A percentile compares a stretch with the other conserved stretches of the same genome.
Conservation (phyloP, 2,797 vertebrate species). For the Enteromius radiatus region DNA sequence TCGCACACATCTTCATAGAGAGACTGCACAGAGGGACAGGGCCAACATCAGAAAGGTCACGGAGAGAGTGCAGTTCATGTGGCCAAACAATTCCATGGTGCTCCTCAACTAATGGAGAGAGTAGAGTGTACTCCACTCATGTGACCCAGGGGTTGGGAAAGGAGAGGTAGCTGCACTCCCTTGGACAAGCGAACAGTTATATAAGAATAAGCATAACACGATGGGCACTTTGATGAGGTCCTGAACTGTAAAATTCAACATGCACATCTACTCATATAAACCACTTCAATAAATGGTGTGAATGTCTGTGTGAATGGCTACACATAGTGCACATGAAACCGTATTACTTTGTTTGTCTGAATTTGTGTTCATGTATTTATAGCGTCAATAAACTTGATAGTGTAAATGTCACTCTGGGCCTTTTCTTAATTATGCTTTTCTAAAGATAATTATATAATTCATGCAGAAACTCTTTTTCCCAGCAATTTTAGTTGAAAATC, state of each 20-base stretch:
- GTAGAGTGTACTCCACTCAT: neutral
- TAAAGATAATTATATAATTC: neutral
- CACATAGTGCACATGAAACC: neutral
- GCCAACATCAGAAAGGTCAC: constrained; percentile 2
- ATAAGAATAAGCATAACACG: neutral
- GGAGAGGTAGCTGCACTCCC: neutral
- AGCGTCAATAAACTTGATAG: constrained; percentile 7
- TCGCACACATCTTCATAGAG: neutral
- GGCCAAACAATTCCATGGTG: constrained; percentile 22
- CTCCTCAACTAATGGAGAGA: constrained; percentile 5
- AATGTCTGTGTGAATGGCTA: neutral
- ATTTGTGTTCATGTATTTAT: constrained; percentile 14
- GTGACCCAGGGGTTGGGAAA: neutral
- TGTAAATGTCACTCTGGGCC: neutral
- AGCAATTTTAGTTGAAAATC: neutral
- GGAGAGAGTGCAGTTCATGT: neutral
- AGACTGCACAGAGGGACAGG: constrained; percentile 8
- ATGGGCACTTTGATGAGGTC: neutral
- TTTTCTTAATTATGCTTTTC: constrained; percentile 7
- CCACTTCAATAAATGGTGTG: neutral
- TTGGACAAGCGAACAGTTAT: neutral
- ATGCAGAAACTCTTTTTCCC: neutral
- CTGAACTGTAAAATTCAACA: neutral
- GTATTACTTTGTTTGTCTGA: neutral
- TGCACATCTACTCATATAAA: constrained; percentile 1